These are phyloP conservation scores for Formicarius rufipectus DNA, from an alignment of 2,113 vertebrate genomes.

Conservation along the genomic window DNA sequence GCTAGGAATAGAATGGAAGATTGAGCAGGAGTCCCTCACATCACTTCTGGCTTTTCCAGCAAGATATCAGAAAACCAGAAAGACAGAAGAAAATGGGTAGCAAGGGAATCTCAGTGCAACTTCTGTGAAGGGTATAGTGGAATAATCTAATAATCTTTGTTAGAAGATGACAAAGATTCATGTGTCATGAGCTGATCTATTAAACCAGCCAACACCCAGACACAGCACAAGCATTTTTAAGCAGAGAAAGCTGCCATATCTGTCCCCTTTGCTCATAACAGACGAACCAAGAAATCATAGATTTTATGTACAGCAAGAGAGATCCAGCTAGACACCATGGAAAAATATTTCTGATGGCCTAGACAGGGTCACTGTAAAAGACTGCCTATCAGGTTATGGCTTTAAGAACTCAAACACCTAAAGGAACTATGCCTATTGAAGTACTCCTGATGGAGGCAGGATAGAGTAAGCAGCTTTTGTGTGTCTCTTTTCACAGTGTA, in stretches of 20 bases:
- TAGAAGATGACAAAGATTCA: background rate
- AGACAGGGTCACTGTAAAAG: background rate
- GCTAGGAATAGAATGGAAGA: background rate
- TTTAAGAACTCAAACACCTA: background rate
- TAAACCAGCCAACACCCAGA: background rate
- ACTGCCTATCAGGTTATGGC: rapidly evolving
- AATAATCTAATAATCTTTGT: background rate
- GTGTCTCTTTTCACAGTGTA: background rate
- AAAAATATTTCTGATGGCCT: background rate
- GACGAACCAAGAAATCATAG: background rate
- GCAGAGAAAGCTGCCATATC: background rate
- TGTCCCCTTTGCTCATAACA: background rate
- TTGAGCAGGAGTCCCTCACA: background rate
- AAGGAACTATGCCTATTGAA: background rate
- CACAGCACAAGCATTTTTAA: background rate
- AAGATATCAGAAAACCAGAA: background rate
- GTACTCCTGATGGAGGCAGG: background rate
- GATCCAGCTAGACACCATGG: background rate
- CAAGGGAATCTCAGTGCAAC: background rate
- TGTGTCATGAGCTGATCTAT: background rate
- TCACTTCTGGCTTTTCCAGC: background rate
- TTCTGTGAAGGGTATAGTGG: background rate
- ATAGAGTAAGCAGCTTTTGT: background rate
- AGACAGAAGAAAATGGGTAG: background rate
- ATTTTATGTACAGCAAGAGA: no score